These are phyloP conservation scores for Acrossocheilus wenchowensis DNA, from an alignment of 2,797 vertebrate genomes.

Conservation along the genomic window DNA sequence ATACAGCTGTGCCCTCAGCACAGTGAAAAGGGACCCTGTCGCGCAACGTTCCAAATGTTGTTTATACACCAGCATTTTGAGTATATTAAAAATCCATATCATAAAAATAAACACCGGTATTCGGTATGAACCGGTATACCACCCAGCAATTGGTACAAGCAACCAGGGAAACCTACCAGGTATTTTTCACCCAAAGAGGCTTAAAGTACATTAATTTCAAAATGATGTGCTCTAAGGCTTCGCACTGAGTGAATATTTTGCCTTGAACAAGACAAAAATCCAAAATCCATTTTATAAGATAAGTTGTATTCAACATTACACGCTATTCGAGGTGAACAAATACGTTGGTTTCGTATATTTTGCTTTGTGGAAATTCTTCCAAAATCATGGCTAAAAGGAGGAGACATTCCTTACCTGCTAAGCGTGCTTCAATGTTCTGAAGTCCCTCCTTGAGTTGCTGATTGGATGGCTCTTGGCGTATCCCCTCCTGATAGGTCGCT, in stretches of 20 bases:
- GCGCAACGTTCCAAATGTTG: too few relatives aligned
- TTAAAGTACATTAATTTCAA: background rate
- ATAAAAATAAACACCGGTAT: too few relatives aligned
- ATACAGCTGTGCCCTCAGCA: too few relatives aligned
- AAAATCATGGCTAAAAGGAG: background rate
- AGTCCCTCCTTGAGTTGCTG: conserved; percentile 83
- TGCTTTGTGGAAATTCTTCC: background rate
- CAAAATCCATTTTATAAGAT: background rate
- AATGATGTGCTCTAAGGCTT: background rate
- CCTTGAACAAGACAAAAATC: background rate
- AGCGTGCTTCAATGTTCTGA: conserved; percentile 80
- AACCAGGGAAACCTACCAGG: background rate
- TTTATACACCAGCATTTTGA: too few relatives aligned
- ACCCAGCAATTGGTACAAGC: background rate
- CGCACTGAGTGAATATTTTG: background rate
- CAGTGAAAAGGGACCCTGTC: too few relatives aligned
- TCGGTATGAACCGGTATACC: too few relatives aligned
- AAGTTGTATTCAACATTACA: background rate
- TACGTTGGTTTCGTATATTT: too few relatives aligned
- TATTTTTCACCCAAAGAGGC: background rate
- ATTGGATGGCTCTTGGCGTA: conserved; percentile 85
- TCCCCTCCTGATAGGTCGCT: conserved; percentile 88
- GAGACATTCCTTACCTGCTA: conserved; percentile 72
- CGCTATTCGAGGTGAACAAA: background rate
- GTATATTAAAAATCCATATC: too few relatives aligned